Evolutionary conservation across 1,140 invertebrate species (phyloP), one percentile per base, ranked within the genome.

Genomic region (Drosophila elegans): DNA sequence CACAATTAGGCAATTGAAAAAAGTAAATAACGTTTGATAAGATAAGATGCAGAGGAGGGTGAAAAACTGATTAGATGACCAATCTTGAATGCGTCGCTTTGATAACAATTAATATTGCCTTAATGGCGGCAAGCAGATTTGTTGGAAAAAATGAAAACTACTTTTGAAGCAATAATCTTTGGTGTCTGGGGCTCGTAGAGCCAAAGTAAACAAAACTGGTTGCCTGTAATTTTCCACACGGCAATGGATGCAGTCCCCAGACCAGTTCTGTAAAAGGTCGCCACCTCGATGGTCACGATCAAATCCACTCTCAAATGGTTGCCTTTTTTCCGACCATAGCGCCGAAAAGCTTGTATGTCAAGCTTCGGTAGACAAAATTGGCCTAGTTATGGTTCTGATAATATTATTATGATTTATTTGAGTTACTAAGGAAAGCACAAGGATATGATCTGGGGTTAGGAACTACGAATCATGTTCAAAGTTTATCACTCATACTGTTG

Each of bases 181-280:
- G 51, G 52, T 51, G 57, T 56, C 51, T 74, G 60, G 71, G 48
- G 12, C 42, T 42, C 16, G 16, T 51, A 46, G 55, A 61, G 61
- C 44, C 4, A 61, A 36, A 75, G 61, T 71, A 51, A 63, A 49
- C 45, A 67, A 79, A 82, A 86, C 82, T 78, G 75, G 83, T 86
- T 88, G 59, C 42, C 36, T 60, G 83, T 88, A 88, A 79, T 86
- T 86, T 86, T 86, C 75, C 78, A 88, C 77, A 68, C 36, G 74
- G 48, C 69, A 66, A 64, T 86, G 74, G 64, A 36, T 85, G 81
- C 79, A 80, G 53, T 36, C n/a, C 16, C 32, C 39, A 56, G 74
- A 84, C 83, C 83, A 86, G 83, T 86, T 86, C 84, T 83, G 44
- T 76, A 48, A 86, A 72, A 88, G 83, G 79, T 82, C 66, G 61